Evolutionary conservation across 2,797 vertebrate genomes (phyloP), one percentile per base, ranked within the genome.

Genomic region (Parambassis ranga): DNA sequence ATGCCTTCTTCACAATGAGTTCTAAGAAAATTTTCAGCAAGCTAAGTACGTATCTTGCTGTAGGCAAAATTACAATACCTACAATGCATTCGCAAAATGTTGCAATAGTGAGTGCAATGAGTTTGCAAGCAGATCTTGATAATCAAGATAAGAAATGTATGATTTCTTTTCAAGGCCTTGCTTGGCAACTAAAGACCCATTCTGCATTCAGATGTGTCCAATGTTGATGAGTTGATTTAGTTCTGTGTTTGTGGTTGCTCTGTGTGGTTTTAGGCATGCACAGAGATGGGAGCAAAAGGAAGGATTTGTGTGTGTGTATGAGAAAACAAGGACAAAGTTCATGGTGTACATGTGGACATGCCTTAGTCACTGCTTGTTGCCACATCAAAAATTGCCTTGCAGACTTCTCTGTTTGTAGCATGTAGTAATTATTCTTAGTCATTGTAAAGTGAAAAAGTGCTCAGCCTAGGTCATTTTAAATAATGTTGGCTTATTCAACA

Each of bases 321-420:
- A 1, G 32, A 24, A 58, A 75, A 77, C 14, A 11, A 23, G 60
- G 43, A 33, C 51, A 73, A 69, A 68, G 68, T 74, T 77, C 35
- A 55, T 9, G 2, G 11, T 36, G 1, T 44, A n/a, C n/a, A 16
- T 62, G 44, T 60, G 22, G 18, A 47, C 50, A 58, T 56, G 13
- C 26, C 30, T 47, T 10, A 62, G 23, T 48, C n/a, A 4, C 37
- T 15, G 36, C 30, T 22, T 55, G 50, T 36, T 41, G 42, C 55
- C 30, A 41, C 44, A 8, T 13, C 15, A 59, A 9, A 42, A 7
- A 16, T 49, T 38, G 7, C 32, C 5, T 0, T 1, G 4, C 16
- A 3, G 49, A 15, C 26, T 6, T 30, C 2, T 49, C 4, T 6
- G 10, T 14, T 28, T 6, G 15, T 48, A 41, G 47, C 24, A 52